These are phyloP conservation scores for Cherax destructor DNA, from an alignment of 1,140 invertebrate genomes.

Conservation along the genomic window DNA sequence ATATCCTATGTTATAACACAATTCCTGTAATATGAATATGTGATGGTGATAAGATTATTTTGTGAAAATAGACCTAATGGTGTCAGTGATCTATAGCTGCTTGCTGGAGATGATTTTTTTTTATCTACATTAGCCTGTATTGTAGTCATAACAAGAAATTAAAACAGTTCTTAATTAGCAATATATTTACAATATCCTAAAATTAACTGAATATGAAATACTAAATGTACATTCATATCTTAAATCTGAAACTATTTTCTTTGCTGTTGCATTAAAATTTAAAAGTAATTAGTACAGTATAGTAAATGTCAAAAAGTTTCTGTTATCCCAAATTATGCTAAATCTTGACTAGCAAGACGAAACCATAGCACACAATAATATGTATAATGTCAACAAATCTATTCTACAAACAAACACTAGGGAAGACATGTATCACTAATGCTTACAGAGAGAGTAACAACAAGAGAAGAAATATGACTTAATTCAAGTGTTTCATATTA, in stretches of 20 bases:
- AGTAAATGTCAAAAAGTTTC: background rate
- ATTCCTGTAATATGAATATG: too few relatives aligned
- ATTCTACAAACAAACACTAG: slow-evolving; percentile 8
- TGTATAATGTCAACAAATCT: background rate
- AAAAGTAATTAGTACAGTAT: background rate
- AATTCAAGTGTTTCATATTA: background rate
- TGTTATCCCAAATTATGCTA: slow-evolving; percentile 3
- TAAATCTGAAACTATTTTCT: too few relatives aligned
- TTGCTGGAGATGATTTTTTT: too few relatives aligned
- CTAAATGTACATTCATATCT: background rate
- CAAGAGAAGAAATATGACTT: background rate
- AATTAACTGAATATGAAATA: slow-evolving; percentile 23
- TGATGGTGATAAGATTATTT: too few relatives aligned
- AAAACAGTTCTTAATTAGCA: slow-evolving; percentile 8
- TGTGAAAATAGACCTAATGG: too few relatives aligned
- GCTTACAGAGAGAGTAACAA: background rate
- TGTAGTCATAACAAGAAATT: slow-evolving; percentile 2
- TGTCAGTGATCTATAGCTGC: too few relatives aligned
- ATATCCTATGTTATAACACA: too few relatives aligned
- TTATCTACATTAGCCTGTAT: background rate
- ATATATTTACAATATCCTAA: slow-evolving; percentile 8
- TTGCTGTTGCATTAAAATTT: background rate
- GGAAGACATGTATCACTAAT: background rate
- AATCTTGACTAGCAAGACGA: slow-evolving; percentile 51
- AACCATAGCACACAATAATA: slow-evolving; percentile 28